Base-by-base conservation (phyloP, 1,140 invertebrate genomes). In the Ceratina calcarata region DNA sequence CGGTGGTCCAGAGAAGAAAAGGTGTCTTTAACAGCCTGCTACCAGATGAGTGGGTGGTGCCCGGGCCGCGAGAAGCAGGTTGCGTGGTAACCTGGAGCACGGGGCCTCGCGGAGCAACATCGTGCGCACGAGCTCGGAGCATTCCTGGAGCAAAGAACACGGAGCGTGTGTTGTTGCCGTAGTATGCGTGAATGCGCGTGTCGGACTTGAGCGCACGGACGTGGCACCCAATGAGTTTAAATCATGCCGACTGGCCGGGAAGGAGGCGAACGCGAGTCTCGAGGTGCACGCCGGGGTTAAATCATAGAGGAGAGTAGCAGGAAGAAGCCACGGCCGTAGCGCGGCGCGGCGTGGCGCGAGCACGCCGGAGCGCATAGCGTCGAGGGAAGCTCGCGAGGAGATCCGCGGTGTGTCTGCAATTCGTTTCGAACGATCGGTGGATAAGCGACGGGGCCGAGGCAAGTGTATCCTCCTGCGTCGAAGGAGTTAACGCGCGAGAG, bases 181-280 rank as follows among this genome's bases (percentile, higher is more conserved):
- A 13, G 82, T 77, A 75, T 84, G 84, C 69, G 81, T 83, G 84
- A 81, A 84, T 69, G 79, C 51, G 74, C 78, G 80, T 83, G 80
- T 83, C 78, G 78, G 82, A 83, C 80, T 83, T 78, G 69, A 84
- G 85, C 87, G 85, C 86, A 86, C 87, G 89, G 87, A 89, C 89
- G 86, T 90, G 90, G 86, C 89, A 91, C 85, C 89, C 90, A 91
- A 92, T 92, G 90, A 92, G 91, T 90, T 91, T 91, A 92, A 91
- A 91, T 92, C 91, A 91, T 91, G 86, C 88, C 80, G 83, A 80
- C 83, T 86, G 82, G 78, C 62, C 81, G 83, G 60, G 67, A 55
- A 82, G 81, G 85, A 87, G 82, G 86, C 81, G 81, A 74, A 69
- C 72, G 60, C 77, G 66, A 77, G 71, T 37, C 74, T 51, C 80